Evolutionary conservation across 1,140 invertebrate species (phyloP).

Genomic region (Atta cephalotes): DNA sequence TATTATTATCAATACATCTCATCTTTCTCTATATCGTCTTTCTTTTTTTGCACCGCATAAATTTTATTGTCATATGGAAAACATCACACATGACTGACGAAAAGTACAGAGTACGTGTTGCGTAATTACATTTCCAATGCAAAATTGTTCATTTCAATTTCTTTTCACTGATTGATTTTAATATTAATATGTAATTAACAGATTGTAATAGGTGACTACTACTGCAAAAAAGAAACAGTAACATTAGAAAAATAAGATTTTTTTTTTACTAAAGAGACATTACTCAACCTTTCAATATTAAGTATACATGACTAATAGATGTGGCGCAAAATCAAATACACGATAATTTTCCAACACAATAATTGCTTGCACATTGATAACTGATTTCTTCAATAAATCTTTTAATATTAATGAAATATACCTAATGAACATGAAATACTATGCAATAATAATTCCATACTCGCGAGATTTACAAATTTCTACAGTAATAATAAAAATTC

Average conservation of each 20-base stretch:
- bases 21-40: neutral
- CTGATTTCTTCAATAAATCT: neutral
- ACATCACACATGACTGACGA: neutral
- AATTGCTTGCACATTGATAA: conserved; percentile 40
- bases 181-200: neutral
- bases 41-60: neutral
- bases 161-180: neutral
- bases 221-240: neutral
- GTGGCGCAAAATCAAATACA: conserved; percentile 18
- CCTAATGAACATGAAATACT: neutral
- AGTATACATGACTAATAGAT: conserved; percentile 6
- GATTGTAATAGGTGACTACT: neutral
- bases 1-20: neutral
- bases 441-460: neutral
- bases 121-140: neutral
- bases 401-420: neutral
- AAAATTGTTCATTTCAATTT: neutral
- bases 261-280: neutral
- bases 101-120: neutral
- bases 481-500: neutral
- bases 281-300: neutral
- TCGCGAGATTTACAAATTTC: neutral
- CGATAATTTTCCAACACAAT: conserved; percentile 20
- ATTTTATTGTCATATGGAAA: neutral
- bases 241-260: neutral